Evolutionary conservation across 2,888 invertebrate genomes (phyloP).

Genomic region (Lochmaea capreae): DNA sequence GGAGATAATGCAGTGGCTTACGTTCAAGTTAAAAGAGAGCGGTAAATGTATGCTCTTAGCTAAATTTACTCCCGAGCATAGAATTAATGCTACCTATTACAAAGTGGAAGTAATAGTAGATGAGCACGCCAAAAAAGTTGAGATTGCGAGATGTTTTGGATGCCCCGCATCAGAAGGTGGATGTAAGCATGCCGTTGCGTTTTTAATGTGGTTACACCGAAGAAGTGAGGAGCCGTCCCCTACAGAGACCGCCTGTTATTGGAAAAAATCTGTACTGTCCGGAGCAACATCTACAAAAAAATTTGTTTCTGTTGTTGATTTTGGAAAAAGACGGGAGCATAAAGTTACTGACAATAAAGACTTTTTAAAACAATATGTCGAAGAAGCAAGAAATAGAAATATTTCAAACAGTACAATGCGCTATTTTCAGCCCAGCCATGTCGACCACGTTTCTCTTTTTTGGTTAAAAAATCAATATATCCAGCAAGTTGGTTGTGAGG

Average conservation of each 20-base stretch:
- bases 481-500: neutral
- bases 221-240: neutral
- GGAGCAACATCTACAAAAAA: neutral
- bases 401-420: neutral
- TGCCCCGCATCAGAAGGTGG: slow-evolving; percentile 9
- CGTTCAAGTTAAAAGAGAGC: neutral
- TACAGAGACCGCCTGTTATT: neutral
- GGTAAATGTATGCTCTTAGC: too few relatives aligned
- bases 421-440: too few relatives aligned
- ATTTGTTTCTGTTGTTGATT: neutral
- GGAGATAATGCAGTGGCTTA: neutral
- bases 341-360: neutral
- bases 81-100: neutral
- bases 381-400: neutral
- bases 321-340: neutral
- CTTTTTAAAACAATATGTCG: neutral
- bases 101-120: neutral
- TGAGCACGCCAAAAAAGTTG: neutral
- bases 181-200: slow-evolving; percentile 16
- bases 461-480: neutral
- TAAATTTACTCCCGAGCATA: neutral
- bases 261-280: neutral
- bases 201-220: slow-evolving; percentile 10
- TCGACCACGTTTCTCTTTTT: neutral
- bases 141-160: neutral